Evolutionary conservation across 2,113 vertebrate genomes (phyloP), one percentile per base, ranked within the genome.

Genomic region (Pseudolaguvia tuberculata): DNA sequence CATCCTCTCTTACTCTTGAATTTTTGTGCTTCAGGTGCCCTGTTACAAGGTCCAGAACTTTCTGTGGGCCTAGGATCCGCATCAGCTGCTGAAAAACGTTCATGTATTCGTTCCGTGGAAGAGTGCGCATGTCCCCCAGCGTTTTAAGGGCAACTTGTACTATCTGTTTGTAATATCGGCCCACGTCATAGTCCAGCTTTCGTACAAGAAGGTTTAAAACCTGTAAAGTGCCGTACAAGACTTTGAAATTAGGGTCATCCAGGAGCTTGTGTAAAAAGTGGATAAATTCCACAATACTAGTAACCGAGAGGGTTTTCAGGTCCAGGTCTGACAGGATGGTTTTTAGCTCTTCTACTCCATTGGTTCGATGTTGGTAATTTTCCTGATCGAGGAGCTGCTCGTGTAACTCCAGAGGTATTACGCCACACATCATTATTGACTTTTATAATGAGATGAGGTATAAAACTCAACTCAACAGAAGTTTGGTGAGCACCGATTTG

Each of bases 201-300:
- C 88, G 77, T 63, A 95, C 90, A 21, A 95, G 86, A 56, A 96
- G 65, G 47, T 92, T 90, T 18, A 93, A 87, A 76, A 89, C 89
- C 78, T 95, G 91, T 77, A 96, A 86, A 0, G 93, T 90, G 61
- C 94, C 91, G 2, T 90, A 89, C 76, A 93, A 85, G 45, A 93
- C 93, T 86, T 89, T 92, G 82, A 95, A 96, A 87, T 95, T 95
- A 66, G 88, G 91, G 83, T 95, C 93, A 0, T 91, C 85, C 4
- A 96, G 85, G 47, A 96, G 90, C 10, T 56, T 85, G 14, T 85
- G 84, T 31, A 95, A 85, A 59, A 97, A 92, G 76, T 84, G 76
- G 70, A 95, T 86, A 72, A 95, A 92, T 29, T 88, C 90, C 52
- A 88, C 87, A 65, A 93, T 85, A 73, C 87, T 86, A 50, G 87